phyloP scores from a whole-genome alignment of 1,140 invertebrate genomes.

The Metaphire vulgaris region DNA sequence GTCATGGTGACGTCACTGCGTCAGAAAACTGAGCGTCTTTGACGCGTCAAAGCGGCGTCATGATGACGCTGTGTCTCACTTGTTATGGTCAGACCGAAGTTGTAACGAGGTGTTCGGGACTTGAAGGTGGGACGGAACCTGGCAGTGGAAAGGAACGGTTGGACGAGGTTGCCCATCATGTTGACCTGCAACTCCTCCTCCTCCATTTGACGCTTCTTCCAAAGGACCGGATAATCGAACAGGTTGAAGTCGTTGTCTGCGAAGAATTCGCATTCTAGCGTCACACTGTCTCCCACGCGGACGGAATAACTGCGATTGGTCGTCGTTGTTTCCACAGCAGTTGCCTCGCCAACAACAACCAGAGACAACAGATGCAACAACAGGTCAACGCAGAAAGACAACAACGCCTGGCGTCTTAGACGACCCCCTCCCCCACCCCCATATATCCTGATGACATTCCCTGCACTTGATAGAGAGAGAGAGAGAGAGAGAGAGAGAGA shows the following conservation, averaged over 20 bases:
- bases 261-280: background rate
- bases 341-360: no score
- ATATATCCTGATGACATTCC: no score
- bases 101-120: background rate
- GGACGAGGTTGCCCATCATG: conserved; percentile 10
- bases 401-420: no score
- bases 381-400: no score
- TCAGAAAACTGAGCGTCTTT: no score
- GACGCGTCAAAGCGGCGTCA: no score
- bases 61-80: no score
- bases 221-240: conserved; percentile 10
- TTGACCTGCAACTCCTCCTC: conserved; percentile 19
- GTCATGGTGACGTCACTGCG: no score
- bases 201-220: conserved; percentile 11
- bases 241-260: conserved; percentile 1
- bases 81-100: background rate
- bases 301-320: background rate
- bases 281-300: background rate
- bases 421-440: no score
- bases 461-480: no score
- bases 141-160: background rate
- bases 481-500: no score
- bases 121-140: background rate
- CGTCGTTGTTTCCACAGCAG: background rate
- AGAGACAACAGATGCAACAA: no score